Base-by-base conservation (phyloP, 2,888 invertebrate species). In the Platycheirus albimanus region DNA sequence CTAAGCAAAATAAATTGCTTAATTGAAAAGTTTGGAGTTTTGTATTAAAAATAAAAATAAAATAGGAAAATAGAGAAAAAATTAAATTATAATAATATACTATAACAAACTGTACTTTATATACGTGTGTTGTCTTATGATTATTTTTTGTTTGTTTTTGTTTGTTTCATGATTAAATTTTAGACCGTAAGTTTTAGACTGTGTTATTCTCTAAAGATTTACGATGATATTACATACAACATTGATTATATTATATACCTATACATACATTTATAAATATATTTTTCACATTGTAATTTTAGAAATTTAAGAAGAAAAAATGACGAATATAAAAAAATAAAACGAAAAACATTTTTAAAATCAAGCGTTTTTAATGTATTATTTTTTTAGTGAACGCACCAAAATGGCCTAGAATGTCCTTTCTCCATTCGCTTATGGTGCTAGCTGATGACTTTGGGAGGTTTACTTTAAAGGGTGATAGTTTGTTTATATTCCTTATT, bases 211-310 rank as follows among this genome's bases (percentile, higher is more conserved):
- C 78, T 74, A 74, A 83, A 78, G 83, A 81, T 81, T 81, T 81
- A 77, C 81, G 81, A 83, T 69, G 78, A 78, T 83, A 83, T 83
- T 83, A 56, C 77, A 83, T 77, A 77, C 49, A 78, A 83, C 76
- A 77, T 58, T 78, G 63, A 67, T 67, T 77, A 80, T 28, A 13
- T 41, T 45, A 61, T 61, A 61, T 74, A 83, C 43, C 71, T 78
- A 78, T 72, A 67, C 83, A 83, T 83, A 72, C 75, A 81, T 76
- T 78, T 64, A 74, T 64, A 24, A 24, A 81, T 78, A 78, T 83
- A 83, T 83, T 78, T 83, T 83, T 78, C 72, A 83, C 83, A 83
- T 83, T 83, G 83, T 83, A 83, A 83, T 78, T 83, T 61, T 83
- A 83, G 83, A 49, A 69, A 74, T 69, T 0, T 83, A 83, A 83